phyloP scores from a whole-genome alignment of 2,888 invertebrate genomes.

The Drosophila algonquin region DNA sequence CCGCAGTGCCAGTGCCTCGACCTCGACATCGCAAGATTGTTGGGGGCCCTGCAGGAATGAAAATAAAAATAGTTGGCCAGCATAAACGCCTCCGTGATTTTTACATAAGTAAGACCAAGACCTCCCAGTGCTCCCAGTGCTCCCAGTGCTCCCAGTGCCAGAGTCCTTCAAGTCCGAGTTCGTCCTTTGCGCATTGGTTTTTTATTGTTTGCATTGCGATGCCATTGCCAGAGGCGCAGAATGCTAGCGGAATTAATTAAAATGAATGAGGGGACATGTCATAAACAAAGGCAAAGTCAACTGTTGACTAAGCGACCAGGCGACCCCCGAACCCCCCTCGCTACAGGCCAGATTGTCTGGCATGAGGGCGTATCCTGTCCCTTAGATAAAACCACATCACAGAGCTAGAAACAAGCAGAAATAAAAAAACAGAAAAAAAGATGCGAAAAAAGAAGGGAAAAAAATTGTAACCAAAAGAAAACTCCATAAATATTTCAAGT shows the following conservation, averaged over 20 bases:
- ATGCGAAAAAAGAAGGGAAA: conserved; percentile 10
- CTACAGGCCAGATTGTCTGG: conserved; percentile 21
- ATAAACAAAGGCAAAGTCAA: conserved; percentile 77
- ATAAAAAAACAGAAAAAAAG: conserved; percentile 1
- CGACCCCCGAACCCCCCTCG: background rate
- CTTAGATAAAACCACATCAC: conserved; percentile 74
- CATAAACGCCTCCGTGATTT: conserved; percentile 78
- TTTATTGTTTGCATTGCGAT: conserved; percentile 72
- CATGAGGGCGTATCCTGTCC: conserved; percentile 47
- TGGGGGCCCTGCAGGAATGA: conserved; percentile 47
- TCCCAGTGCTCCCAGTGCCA: background rate
- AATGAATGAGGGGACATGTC: conserved; percentile 80
- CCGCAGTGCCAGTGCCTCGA: conserved; percentile 5
- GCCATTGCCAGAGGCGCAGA: conserved; percentile 76
- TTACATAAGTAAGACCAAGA: conserved; percentile 69
- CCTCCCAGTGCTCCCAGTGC: too few species aligned
- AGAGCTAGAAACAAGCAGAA: conserved; percentile 35
- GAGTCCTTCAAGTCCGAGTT: conserved; percentile 14
- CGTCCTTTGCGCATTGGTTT: conserved; percentile 38
- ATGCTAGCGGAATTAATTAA: conserved; percentile 77
- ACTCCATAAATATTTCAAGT: conserved; percentile 78
- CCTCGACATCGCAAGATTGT: conserved; percentile 52
- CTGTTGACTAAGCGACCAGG: conserved; percentile 74
- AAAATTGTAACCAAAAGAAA: conserved; percentile 78
- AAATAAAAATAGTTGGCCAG: conserved; percentile 77